Evolutionary conservation across 2,797 vertebrate genomes (phyloP).

Genomic region (Carduelis carduelis): DNA sequence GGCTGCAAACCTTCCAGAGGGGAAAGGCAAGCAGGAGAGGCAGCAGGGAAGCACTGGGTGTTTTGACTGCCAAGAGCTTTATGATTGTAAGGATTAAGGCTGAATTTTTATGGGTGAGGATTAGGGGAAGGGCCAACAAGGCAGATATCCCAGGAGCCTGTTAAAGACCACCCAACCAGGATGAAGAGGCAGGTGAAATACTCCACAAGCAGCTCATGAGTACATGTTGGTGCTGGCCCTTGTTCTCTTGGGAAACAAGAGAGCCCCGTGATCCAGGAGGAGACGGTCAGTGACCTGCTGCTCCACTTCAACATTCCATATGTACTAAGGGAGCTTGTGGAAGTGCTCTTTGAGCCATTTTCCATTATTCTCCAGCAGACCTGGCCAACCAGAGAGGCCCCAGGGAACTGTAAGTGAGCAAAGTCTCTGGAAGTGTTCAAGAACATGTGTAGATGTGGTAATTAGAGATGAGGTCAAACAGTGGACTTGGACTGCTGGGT

Average conservation of each 20-base stretch:
- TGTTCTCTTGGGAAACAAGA: not conserved
- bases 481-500: not conserved
- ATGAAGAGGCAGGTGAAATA: not conserved
- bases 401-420: not conserved
- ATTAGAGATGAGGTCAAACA: not conserved
- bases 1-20: not conserved
- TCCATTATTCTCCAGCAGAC: not conserved
- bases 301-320: not conserved
- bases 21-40: not conserved
- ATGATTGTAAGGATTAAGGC: fast-evolving
- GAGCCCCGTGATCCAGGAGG: not conserved
- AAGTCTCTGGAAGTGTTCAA: not conserved
- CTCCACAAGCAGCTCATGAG: not conserved
- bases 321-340: not conserved
- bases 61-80: not conserved
- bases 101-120: not conserved
- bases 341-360: not conserved
- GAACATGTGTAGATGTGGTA: fast-evolving
- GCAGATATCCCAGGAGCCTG: not conserved
- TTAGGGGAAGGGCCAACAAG: not conserved
- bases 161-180: not conserved
- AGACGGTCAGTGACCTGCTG: not conserved
- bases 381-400: not conserved
- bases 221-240: not conserved
- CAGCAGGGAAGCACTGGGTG: not conserved